Percentiles rank a stretch among this genome's conserved stretches.
Conservation (phyloP, 2,113 vertebrate species). For the Cephalopholis sonnerati region DNA sequence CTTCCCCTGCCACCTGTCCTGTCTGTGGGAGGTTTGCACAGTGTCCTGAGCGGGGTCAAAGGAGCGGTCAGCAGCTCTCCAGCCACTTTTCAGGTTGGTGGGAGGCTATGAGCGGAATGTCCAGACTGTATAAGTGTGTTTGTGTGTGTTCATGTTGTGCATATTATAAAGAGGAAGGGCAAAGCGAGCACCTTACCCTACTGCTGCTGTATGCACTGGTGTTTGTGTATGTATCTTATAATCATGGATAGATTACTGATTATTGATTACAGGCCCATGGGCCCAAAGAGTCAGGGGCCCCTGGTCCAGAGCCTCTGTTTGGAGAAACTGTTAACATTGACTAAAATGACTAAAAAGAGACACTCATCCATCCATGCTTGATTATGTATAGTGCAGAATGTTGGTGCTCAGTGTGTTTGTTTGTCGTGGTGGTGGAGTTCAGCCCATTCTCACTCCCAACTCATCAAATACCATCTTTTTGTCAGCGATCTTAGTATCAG, state of each 20-base stretch:
- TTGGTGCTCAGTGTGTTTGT: not conserved
- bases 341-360: too few relatives aligned
- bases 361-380: not conserved
- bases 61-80: conserved; percentile 28
- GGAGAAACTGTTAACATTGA: not conserved
- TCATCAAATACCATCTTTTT: too few relatives aligned
- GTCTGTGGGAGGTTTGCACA: conserved; percentile 46
- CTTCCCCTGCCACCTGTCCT: conserved; percentile 55
- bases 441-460: too few relatives aligned
- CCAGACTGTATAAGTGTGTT: not conserved
- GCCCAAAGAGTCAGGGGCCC: not conserved
- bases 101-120: conserved; percentile 37
- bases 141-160: conserved; percentile 12
- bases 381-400: not conserved
- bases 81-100: conserved; percentile 25
- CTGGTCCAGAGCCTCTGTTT: not conserved
- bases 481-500: too few relatives aligned
- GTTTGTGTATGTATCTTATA: not conserved
- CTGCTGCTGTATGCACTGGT: conserved; percentile 13
- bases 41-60: conserved; percentile 11
- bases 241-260: not conserved
- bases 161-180: not conserved
- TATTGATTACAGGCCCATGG: not conserved
- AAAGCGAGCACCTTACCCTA: conserved; percentile 1
- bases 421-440: not conserved